Percentiles rank a stretch among this genome's conserved stretches.
These are phyloP conservation scores for Platypus cylindrus DNA, from an alignment of 2,888 invertebrate genomes.

Conservation along the genomic window DNA sequence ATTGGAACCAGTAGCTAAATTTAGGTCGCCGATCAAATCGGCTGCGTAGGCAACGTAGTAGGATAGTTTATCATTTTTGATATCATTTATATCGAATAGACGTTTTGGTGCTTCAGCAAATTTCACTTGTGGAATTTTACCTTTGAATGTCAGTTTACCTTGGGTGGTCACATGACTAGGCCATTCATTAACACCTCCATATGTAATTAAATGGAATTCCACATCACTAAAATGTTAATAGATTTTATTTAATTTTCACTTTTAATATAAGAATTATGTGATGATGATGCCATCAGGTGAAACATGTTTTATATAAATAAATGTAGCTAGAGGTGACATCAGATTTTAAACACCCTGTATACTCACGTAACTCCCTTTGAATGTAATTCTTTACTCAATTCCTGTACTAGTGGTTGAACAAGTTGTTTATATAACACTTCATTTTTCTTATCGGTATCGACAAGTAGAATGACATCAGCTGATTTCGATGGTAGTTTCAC, in stretches of 20 bases:
- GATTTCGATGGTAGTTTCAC: constrained; percentile 56
- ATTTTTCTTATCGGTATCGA: constrained; percentile 54
- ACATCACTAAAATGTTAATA: constrained; percentile 37
- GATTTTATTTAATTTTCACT: not conserved
- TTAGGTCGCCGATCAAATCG: constrained; percentile 26
- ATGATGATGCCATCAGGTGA: no score
- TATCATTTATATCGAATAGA: constrained; percentile 3
- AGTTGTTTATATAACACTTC: constrained; percentile 51
- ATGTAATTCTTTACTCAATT: constrained; percentile 47
- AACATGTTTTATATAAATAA: no score
- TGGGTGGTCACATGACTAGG: constrained; percentile 45
- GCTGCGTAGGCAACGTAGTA: constrained; percentile 9
- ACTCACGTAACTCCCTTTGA: constrained; percentile 49
- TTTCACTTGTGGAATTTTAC: constrained; percentile 36
- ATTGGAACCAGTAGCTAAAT: constrained; percentile 23
- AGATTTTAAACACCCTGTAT: no score
- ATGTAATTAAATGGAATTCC: constrained; percentile 45
- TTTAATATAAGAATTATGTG: no score
- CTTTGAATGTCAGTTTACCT: constrained; percentile 34
- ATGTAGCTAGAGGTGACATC: no score
- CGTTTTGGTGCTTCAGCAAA: constrained; percentile 20
- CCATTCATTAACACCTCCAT: constrained; percentile 41
- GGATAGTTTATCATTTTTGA: constrained; percentile 1
- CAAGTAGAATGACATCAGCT: constrained; percentile 68
- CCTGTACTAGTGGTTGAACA: constrained; percentile 45